Conservation (phyloP, 2,888 invertebrate genomes). For the Stenolophus ochropezus region DNA sequence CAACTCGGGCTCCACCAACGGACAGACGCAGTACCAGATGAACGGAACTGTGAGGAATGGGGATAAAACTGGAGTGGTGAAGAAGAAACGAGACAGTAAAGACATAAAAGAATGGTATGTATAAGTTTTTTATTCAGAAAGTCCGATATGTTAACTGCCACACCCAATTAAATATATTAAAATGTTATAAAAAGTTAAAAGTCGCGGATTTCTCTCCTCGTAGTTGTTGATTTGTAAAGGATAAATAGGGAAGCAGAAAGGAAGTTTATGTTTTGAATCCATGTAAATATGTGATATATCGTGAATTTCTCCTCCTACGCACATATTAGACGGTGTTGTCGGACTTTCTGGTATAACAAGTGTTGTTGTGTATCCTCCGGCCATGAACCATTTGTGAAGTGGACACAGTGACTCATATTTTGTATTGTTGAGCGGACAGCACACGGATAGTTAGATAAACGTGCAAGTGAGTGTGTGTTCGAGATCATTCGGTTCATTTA, state of each 20-base stretch:
- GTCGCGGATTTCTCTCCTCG: neutral
- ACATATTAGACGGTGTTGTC: neutral
- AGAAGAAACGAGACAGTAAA: slow-evolving; percentile 86
- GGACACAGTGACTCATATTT: neutral
- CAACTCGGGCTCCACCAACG: slow-evolving; percentile 73
- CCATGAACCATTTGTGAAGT: neutral
- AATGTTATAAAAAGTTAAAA: neutral
- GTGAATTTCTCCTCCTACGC: neutral
- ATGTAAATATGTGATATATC: slow-evolving; percentile 14
- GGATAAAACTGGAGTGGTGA: slow-evolving; percentile 70
- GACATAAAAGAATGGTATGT: slow-evolving; percentile 98
- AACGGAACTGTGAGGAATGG: slow-evolving; percentile 75
- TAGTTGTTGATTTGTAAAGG: neutral
- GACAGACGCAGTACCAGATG: slow-evolving; percentile 74
- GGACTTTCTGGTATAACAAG: slow-evolving; percentile 10
- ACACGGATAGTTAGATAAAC: neutral
- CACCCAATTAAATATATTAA: neutral
- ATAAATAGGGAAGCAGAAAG: neutral
- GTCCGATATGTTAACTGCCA: neutral
- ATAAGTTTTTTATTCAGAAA: slow-evolving; percentile 73
- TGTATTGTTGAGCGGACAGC: neutral
- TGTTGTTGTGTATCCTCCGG: neutral
- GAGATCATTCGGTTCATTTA: slow-evolving; percentile 13
- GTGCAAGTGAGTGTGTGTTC: slow-evolving; percentile 22
- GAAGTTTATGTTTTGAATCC: neutral